Evolutionary conservation across 2,888 invertebrate genomes (phyloP).

Genomic region (Copidosoma aretas): DNA sequence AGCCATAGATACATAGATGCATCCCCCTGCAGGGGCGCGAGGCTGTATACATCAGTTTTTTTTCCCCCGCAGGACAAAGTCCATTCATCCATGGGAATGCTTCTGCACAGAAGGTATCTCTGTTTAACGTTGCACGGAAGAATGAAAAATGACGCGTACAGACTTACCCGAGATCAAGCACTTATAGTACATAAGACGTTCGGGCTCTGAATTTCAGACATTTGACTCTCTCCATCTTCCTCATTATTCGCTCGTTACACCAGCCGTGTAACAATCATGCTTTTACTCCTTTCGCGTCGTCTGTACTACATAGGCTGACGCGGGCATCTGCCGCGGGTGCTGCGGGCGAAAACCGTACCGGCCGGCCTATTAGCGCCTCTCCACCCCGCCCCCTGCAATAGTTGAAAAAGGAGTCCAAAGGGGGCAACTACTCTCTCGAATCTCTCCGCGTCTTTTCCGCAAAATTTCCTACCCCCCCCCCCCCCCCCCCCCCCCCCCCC

Average conservation of each 20-base stretch:
- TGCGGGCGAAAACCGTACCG: too few relatives aligned
- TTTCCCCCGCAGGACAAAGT: not conserved
- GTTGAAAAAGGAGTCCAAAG: not conserved
- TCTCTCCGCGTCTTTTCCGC: not conserved
- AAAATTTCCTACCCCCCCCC: not conserved
- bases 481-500: constrained; percentile 15
- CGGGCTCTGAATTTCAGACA: not conserved
- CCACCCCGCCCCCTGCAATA: too few relatives aligned
- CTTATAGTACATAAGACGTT: too few relatives aligned
- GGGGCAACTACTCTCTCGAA: not conserved
- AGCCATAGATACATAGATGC: not conserved
- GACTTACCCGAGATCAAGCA: constrained; percentile 10
- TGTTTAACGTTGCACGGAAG: too few relatives aligned
- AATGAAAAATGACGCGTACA: constrained; percentile 36
- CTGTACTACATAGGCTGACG: too few relatives aligned
- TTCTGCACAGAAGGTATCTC: too few relatives aligned
- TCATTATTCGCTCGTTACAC: too few relatives aligned
- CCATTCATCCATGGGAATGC: too few relatives aligned
- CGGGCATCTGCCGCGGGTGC: too few relatives aligned
- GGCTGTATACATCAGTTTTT: not conserved
- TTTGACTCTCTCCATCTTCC: not conserved
- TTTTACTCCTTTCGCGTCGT: too few relatives aligned
- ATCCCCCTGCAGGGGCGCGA: not conserved
- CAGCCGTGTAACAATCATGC: too few relatives aligned
- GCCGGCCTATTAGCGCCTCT: not conserved